These are phyloP conservation scores for Caracal caracal DNA, from an alignment of 2,113 vertebrate genomes.

Conservation along the genomic window DNA sequence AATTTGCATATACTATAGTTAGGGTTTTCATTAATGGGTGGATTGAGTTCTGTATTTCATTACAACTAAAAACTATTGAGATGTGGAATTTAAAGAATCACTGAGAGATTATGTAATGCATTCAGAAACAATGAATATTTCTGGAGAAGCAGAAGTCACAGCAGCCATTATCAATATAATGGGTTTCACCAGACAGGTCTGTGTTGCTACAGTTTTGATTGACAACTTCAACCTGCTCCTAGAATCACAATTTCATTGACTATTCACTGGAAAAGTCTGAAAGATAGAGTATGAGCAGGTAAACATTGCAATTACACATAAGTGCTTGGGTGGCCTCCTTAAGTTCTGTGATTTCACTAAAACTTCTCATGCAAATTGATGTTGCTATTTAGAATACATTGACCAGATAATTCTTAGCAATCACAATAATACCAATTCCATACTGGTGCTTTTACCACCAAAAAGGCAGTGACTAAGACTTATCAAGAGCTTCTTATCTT, in stretches of 20 bases:
- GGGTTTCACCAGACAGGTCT: not conserved
- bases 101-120: not conserved
- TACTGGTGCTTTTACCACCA: not conserved
- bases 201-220: not conserved
- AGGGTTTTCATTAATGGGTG: not conserved
- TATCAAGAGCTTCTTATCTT: not conserved
- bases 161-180: not conserved
- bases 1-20: not conserved
- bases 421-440: not conserved
- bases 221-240: accelerated
- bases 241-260: not conserved
- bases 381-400: not conserved
- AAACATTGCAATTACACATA: not conserved
- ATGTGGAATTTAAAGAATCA: not conserved
- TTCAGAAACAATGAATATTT: not conserved
- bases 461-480: not conserved
- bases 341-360: not conserved
- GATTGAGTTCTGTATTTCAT: not conserved
- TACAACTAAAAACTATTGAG: not conserved
- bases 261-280: not conserved
- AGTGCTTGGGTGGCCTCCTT: accelerated
- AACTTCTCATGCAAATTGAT: not conserved
- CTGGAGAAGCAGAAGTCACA: not conserved
- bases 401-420: not conserved
- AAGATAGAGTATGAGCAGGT: not conserved